These are phyloP conservation scores for Pelochelys cantorii DNA, from an alignment of 2,797 vertebrate species.

Conservation along the genomic window DNA sequence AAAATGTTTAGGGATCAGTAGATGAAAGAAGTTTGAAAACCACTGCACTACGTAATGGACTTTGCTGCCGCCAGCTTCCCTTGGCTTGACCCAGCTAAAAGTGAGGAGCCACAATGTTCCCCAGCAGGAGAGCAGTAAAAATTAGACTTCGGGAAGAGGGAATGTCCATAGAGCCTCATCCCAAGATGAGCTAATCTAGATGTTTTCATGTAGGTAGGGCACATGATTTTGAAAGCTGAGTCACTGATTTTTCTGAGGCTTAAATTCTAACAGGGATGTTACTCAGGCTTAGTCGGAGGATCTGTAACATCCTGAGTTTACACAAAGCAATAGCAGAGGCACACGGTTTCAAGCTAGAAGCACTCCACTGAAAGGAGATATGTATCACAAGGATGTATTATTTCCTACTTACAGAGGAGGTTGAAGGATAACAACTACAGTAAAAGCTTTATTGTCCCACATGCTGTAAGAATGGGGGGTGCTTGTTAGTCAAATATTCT, in stretches of 20 bases:
- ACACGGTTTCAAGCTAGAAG: constrained; percentile 40
- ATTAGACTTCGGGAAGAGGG: neutral
- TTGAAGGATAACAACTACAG: constrained; percentile 26
- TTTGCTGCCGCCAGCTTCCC: neutral
- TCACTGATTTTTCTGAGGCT: constrained; percentile 46
- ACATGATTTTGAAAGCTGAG: neutral
- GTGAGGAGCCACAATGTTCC: neutral
- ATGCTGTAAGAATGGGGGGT: too few species aligned
- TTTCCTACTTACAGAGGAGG: constrained; percentile 21
- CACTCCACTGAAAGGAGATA: constrained; percentile 39
- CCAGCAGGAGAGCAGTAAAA: neutral
- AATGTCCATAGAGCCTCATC: neutral
- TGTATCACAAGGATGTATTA: constrained; percentile 5
- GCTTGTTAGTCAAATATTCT: too few species aligned
- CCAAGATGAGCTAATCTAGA: neutral
- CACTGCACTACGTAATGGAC: too few species aligned
- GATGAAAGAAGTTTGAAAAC: too few species aligned
- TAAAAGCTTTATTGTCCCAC: too few species aligned
- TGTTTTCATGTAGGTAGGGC: neutral
- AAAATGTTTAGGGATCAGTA: too few species aligned
- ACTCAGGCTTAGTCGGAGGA: neutral
- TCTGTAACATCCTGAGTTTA: constrained; percentile 46
- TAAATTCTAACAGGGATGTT: constrained; percentile 50
- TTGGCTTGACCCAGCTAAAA: rapidly evolving
- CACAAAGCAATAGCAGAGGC: constrained; percentile 30